Evolutionary conservation across 2,797 vertebrate species (phyloP).

Genomic region (Cirrhinus mrigala): DNA sequence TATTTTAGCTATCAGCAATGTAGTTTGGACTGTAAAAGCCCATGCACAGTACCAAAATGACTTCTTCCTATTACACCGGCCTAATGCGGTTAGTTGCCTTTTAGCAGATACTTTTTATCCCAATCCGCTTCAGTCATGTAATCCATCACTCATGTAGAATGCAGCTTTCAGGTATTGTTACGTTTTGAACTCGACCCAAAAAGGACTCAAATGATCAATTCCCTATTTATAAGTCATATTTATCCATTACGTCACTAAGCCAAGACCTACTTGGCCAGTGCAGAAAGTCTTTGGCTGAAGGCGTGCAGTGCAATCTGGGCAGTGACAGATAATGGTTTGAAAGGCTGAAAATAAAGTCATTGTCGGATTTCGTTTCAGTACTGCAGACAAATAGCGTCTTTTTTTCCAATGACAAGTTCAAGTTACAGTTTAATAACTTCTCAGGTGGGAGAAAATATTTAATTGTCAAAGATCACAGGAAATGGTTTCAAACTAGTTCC

Average conservation of each 20-base stretch:
- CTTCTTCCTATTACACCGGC: conserved; percentile 11
- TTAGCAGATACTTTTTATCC: conserved; percentile 58
- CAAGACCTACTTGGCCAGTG: not conserved
- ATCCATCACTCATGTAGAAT: conserved; percentile 6
- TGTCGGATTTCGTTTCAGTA: conserved; percentile 32
- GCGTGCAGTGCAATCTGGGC: not conserved
- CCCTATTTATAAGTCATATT: conserved; percentile 12
- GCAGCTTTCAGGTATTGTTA: conserved; percentile 53
- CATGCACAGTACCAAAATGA: not conserved
- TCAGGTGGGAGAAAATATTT: conserved; percentile 22
- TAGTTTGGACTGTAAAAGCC: conserved; percentile 19
- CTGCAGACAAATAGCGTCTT: conserved; percentile 15
- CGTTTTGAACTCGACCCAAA: conserved; percentile 31
- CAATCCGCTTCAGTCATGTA: conserved; percentile 16
- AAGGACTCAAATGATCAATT: not conserved
- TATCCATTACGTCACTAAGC: conserved; percentile 7
- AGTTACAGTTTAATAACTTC: conserved; percentile 17
- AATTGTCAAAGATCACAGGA: conserved; percentile 20
- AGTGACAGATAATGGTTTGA: conserved; percentile 40
- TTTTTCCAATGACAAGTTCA: conserved; percentile 31
- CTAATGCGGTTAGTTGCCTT: conserved; percentile 45
- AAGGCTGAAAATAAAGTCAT: conserved; percentile 30
- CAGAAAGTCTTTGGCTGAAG: not conserved
- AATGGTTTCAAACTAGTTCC: conserved; percentile 6
- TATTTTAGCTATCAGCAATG: conserved; percentile 14